Conservation (phyloP, 2,888 invertebrate genomes). For the Drosophila atripex region DNA sequence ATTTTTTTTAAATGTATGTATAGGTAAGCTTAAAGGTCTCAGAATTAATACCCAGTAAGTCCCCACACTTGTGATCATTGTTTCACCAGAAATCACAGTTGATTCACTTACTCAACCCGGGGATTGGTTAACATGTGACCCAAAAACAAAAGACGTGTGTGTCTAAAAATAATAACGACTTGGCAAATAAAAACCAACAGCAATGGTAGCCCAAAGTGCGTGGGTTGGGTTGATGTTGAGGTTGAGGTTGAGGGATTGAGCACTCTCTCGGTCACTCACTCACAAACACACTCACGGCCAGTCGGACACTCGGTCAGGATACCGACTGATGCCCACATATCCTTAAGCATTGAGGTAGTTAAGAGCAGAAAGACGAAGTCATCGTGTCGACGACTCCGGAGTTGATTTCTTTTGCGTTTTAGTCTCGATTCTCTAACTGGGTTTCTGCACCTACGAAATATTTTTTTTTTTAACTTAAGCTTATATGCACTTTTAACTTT, state of each 20-base stretch:
- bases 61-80: neutral
- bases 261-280: conserved; percentile 41
- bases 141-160: conserved; percentile 57
- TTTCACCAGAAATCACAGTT: conserved; percentile 15
- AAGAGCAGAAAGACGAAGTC: conserved; percentile 44
- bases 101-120: conserved; percentile 45
- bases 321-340: conserved; percentile 8
- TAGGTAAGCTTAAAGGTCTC: too few relatives aligned
- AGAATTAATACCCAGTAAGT: neutral
- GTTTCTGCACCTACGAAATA: conserved; percentile 10
- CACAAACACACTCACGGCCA: conserved; percentile 9
- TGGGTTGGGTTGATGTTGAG: conserved; percentile 52
- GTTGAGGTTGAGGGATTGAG: conserved; percentile 26
- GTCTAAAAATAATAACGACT: conserved; percentile 76
- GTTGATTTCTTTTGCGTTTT: conserved; percentile 57
- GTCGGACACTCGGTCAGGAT: neutral
- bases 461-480: neutral
- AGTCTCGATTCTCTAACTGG: conserved; percentile 28
- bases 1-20: too few relatives aligned
- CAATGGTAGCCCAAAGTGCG: conserved; percentile 51
- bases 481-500: neutral
- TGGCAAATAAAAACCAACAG: conserved; percentile 66
- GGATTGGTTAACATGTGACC: conserved; percentile 41
- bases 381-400: conserved; percentile 30
- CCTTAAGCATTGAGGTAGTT: conserved; percentile 45